Percentiles rank a stretch among this genome's conserved stretches.
phyloP scores from a whole-genome alignment of 2,888 invertebrate genomes.

The Caenorhabditis uteleia region DNA sequence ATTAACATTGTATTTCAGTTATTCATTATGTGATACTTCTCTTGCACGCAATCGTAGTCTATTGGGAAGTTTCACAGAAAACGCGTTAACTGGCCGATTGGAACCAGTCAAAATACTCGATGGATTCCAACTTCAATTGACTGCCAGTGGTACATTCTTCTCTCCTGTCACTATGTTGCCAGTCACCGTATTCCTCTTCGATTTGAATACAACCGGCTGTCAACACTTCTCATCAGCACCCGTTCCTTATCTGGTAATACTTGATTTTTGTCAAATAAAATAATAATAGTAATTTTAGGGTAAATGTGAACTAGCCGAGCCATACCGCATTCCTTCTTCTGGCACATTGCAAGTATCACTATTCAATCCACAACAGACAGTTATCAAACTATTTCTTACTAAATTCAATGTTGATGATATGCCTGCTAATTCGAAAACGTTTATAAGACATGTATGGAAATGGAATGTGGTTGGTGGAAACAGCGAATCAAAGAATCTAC shows the following conservation, averaged over 20 bases:
- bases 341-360: constrained; percentile 6
- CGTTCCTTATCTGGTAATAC: constrained; percentile 10
- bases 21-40: not conserved
- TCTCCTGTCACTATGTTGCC: not conserved
- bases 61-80: constrained; percentile 13
- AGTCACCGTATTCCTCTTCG: constrained; percentile 6
- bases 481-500: not conserved
- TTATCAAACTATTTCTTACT: constrained; percentile 8
- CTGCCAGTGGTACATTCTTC: not conserved
- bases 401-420: constrained; percentile 8
- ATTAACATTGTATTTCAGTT: constrained; percentile 6
- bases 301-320: not conserved
- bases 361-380: constrained; percentile 9
- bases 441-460: constrained; percentile 11
- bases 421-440: constrained; percentile 7
- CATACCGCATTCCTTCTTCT: constrained; percentile 4
- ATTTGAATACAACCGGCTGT: constrained; percentile 7
- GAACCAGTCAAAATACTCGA: constrained; percentile 1
- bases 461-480: not conserved
- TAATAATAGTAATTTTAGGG: not conserved
- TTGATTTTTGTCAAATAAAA: not conserved
- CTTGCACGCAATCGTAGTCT: constrained; percentile 2
- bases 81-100: constrained; percentile 4
- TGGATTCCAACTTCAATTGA: constrained; percentile 4
- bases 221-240: constrained; percentile 3